These are phyloP conservation scores for Epizoanthus fatuus DNA, from an alignment of 92 coral and sea anemone species.

Conservation along the genomic window DNA sequence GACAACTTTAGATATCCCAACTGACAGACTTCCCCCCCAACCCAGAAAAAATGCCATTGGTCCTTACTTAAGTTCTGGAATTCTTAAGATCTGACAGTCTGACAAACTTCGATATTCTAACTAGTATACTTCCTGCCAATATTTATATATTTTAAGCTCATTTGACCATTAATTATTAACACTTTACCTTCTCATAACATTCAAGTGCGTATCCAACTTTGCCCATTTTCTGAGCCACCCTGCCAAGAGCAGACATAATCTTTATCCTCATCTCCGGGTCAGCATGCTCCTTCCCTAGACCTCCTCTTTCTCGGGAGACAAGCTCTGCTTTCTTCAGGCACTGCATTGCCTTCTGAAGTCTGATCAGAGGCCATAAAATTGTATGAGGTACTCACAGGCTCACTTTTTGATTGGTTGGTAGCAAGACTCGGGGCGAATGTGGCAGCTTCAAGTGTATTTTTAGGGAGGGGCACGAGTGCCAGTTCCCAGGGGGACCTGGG, in stretches of 20 bases:
- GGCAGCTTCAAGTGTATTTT: too few relatives aligned
- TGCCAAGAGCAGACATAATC: constrained; percentile 83
- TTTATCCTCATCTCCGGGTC: constrained; percentile 78
- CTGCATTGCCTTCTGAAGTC: constrained; percentile 92
- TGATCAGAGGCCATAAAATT: background rate
- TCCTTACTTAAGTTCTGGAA: too few relatives aligned
- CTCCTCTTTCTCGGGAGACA: constrained; percentile 87
- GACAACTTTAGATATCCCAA: too few relatives aligned
- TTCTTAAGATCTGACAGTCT: too few relatives aligned
- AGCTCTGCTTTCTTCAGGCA: constrained; percentile 95
- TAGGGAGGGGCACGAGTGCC: too few relatives aligned
- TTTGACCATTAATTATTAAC: background rate
- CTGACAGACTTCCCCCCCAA: too few relatives aligned
- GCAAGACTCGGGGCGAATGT: too few relatives aligned
- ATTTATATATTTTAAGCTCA: background rate
- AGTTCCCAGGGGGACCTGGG: too few relatives aligned
- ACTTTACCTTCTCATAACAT: constrained; percentile 85
- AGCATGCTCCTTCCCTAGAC: constrained; percentile 63
- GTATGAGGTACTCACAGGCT: too few relatives aligned
- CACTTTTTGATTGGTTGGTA: too few relatives aligned
- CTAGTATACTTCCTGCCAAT: background rate
- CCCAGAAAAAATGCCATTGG: too few relatives aligned
- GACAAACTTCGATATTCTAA: too few relatives aligned
- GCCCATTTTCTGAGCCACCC: constrained; percentile 77
- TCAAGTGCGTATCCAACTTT: constrained; percentile 90